A percentile compares a stretch with the other conserved stretches of the same genome.
phyloP scores from a whole-genome alignment of 2,113 vertebrate species.

The Ardeotis arabs region DNA sequence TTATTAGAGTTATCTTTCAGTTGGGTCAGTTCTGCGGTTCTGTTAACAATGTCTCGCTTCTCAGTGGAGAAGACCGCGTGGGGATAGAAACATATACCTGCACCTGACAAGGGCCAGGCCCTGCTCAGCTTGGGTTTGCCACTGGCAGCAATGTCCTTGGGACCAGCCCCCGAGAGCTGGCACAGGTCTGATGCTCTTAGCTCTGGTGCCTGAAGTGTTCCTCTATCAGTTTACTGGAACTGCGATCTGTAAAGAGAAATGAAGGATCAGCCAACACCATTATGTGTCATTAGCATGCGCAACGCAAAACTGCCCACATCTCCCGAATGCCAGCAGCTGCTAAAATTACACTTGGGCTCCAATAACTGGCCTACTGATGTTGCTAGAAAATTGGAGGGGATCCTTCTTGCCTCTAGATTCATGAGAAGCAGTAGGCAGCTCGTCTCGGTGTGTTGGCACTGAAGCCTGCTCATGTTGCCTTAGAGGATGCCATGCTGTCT shows the following conservation, averaged over 20 bases:
- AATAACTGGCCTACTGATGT: neutral
- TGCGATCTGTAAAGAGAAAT: neutral
- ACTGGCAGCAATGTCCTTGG: neutral
- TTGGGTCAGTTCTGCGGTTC: neutral
- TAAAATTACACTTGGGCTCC: neutral
- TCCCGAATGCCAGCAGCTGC: neutral
- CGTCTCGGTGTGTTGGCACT: fast-evolving
- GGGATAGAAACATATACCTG: neutral
- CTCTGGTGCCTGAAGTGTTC: neutral
- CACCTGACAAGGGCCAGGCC: neutral
- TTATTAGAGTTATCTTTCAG: neutral
- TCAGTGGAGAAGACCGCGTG: neutral
- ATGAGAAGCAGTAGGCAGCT: neutral
- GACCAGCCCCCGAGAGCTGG: neutral
- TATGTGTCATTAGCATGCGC: fast-evolving
- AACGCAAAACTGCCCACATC: neutral
- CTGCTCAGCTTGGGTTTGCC: neutral
- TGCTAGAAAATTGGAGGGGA: neutral
- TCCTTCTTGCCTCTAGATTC: neutral
- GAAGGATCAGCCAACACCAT: neutral
- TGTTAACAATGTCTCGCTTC: neutral
- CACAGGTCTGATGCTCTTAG: neutral
- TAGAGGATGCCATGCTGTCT: neutral
- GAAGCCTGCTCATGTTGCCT: neutral
- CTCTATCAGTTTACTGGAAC: neutral